Conservation (phyloP, 2,888 invertebrate species). For the Melinaea menophilus region DNA sequence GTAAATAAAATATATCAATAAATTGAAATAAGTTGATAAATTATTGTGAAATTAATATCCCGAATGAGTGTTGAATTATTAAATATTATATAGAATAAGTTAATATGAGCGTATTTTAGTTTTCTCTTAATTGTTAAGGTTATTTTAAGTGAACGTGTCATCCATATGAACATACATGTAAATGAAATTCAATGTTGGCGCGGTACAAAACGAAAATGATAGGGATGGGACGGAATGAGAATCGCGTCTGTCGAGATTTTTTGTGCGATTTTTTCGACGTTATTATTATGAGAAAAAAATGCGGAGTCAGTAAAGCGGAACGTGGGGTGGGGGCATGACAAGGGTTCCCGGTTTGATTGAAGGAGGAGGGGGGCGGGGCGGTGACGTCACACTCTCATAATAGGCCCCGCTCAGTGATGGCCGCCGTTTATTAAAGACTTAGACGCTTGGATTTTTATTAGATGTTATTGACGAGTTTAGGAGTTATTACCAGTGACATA, state of each 20-base stretch:
- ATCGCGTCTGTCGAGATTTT: constrained; percentile 74
- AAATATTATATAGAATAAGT: too few relatives aligned
- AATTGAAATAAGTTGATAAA: too few relatives aligned
- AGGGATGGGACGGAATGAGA: constrained; percentile 71
- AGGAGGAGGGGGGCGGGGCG: constrained; percentile 75
- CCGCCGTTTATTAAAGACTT: constrained; percentile 73
- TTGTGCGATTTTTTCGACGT: constrained; percentile 76
- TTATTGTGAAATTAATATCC: too few relatives aligned
- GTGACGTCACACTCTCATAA: constrained; percentile 78
- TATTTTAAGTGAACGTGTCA: background rate
- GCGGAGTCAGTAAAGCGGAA: constrained; percentile 76
- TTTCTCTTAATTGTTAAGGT: too few relatives aligned
- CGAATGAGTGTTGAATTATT: too few relatives aligned
- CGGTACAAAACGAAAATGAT: constrained; percentile 53
- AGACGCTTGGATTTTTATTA: constrained; percentile 60
- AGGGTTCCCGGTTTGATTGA: constrained; percentile 77
- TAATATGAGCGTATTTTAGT: too few relatives aligned
- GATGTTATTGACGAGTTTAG: constrained; percentile 29
- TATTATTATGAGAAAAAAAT: constrained; percentile 77
- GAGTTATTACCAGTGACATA: constrained; percentile 3
- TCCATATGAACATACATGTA: constrained; percentile 22
- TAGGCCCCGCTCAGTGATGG: constrained; percentile 77
- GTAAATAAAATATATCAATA: too few relatives aligned
- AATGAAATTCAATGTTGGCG: constrained; percentile 55
- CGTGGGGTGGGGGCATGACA: constrained; percentile 76